Conservation (phyloP, 2,113 vertebrate species). For the Zapus hudsonius region DNA sequence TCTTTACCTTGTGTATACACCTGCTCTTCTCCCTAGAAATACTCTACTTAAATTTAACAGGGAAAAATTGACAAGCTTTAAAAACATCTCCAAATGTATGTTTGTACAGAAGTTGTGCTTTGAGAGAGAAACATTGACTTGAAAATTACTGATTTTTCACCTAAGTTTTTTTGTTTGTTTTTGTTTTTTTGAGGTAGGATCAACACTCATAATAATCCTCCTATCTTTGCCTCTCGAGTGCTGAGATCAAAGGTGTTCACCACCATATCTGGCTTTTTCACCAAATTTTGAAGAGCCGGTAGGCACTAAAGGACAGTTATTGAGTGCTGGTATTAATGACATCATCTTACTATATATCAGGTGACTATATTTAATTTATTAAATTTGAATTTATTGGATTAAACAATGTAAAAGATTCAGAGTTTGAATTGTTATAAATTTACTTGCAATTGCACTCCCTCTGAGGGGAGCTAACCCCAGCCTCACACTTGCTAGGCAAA, state of each 20-base stretch:
- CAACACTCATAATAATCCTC: too few relatives aligned
- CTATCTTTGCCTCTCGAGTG: too few relatives aligned
- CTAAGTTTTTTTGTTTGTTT: too few relatives aligned
- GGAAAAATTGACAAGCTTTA: neutral
- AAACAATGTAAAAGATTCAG: neutral
- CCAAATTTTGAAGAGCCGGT: neutral
- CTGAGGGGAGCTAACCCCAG: neutral
- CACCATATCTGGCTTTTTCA: neutral
- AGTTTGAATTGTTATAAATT: constrained; percentile 1
- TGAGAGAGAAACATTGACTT: neutral
- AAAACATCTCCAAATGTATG: constrained; percentile 17
- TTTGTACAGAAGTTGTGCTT: neutral
- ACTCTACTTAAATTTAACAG: constrained; percentile 21
- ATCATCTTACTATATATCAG: neutral
- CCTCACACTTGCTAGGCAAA: neutral
- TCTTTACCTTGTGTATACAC: neutral
- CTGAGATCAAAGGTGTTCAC: too few relatives aligned
- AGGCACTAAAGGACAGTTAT: neutral
- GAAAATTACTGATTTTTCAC: neutral
- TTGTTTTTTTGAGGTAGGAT: too few relatives aligned
- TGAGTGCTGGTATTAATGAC: neutral
- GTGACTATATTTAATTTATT: neutral
- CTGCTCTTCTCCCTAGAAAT: neutral
- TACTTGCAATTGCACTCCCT: neutral
- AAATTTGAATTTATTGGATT: constrained; percentile 25